These are phyloP conservation scores for Unio delphinus DNA, from an alignment of 2,888 invertebrate genomes.

Conservation along the genomic window DNA sequence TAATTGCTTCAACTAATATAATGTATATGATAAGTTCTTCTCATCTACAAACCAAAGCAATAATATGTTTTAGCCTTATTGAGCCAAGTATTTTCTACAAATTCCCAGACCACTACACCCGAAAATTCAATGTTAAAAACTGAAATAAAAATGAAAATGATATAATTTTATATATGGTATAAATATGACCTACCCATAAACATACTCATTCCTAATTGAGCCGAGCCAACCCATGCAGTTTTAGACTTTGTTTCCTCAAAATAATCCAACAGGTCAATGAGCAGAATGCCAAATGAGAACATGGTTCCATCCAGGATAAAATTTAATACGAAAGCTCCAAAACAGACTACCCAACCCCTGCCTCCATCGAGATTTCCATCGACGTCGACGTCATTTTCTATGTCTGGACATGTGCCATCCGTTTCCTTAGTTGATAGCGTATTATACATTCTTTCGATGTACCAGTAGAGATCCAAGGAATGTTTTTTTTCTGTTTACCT, in stretches of 20 bases:
- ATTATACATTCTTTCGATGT: slow-evolving; percentile 3
- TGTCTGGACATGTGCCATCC: slow-evolving; percentile 1
- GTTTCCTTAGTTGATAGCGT: slow-evolving; percentile 3
- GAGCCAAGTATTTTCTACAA: too few relatives aligned
- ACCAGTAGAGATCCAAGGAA: too few relatives aligned
- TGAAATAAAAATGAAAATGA: not conserved
- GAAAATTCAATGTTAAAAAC: too few relatives aligned
- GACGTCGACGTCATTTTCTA: slow-evolving; percentile 8
- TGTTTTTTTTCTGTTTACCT: too few relatives aligned
- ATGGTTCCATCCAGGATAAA: slow-evolving; percentile 62
- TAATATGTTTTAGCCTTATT: too few relatives aligned
- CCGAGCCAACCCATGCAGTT: slow-evolving; percentile 59
- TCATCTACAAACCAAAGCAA: too few relatives aligned
- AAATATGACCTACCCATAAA: slow-evolving; percentile 50
- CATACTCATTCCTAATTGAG: slow-evolving; percentile 57
- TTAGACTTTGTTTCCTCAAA: slow-evolving; percentile 53
- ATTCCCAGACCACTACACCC: too few relatives aligned
- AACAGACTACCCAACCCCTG: slow-evolving; percentile 62
- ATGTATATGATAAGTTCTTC: too few relatives aligned
- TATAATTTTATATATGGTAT: not conserved
- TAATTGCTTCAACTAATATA: too few relatives aligned
- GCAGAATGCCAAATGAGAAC: slow-evolving; percentile 60
- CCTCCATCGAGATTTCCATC: slow-evolving; percentile 52
- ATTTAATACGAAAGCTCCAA: slow-evolving; percentile 55
- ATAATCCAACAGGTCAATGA: slow-evolving; percentile 52